phyloP scores from a whole-genome alignment of 2,888 invertebrate species.

The Melinaea menophilus region DNA sequence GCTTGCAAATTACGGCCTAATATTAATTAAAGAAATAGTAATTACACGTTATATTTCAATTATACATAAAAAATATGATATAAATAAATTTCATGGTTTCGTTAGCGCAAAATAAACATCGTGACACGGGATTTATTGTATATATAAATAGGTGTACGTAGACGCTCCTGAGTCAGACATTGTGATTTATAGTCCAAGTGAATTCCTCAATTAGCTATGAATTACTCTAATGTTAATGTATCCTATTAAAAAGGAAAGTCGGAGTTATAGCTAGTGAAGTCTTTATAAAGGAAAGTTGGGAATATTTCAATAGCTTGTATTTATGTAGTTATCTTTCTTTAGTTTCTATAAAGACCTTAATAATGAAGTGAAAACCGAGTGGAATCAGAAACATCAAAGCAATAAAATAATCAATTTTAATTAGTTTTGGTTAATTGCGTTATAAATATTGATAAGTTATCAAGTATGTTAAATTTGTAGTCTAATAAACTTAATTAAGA shows the following conservation, averaged over 20 bases:
- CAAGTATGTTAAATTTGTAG: neutral
- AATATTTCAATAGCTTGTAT: neutral
- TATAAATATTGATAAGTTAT: neutral
- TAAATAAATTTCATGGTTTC: no score
- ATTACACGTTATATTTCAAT: no score
- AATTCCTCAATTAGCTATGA: conserved; percentile 33
- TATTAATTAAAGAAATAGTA: no score
- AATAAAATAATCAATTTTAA: neutral
- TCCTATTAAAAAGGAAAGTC: neutral
- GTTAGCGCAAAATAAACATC: no score
- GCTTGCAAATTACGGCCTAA: no score
- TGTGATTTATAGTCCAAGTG: conserved; percentile 31
- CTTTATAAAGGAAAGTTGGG: conserved; percentile 5
- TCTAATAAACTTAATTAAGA: neutral
- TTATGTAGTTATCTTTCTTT: neutral
- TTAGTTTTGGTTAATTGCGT: neutral
- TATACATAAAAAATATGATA: no score
- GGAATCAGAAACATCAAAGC: no score
- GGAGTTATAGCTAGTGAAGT: conserved; percentile 1
- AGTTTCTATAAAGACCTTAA: no score
- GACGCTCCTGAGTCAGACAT: conserved; percentile 10
- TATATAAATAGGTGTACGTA: neutral
- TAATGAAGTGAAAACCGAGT: no score
- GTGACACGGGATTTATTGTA: neutral
- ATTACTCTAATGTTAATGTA: neutral